Base-by-base conservation (phyloP, 1,140 invertebrate genomes). In the Frieseomelitta varia region DNA sequence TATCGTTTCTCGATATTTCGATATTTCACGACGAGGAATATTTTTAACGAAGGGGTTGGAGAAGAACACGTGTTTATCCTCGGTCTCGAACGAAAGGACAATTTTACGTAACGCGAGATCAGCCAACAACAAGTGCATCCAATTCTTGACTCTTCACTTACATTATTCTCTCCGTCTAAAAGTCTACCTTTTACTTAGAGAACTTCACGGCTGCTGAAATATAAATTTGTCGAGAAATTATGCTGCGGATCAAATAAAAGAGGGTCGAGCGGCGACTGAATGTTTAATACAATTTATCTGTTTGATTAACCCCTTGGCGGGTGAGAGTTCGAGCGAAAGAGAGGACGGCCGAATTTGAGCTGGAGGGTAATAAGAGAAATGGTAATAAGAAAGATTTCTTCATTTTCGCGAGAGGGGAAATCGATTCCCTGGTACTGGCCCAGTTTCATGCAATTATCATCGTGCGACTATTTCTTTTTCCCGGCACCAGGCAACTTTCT, bases 371-470 rank as follows among this genome's bases (percentile, higher is more conserved):
- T 27, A 47, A 47, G 47, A 53, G 63, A 81, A 51, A 19, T 73
- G 19, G 39, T 6, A 39, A 39, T 39, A 4, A 47, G n/a, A 63
- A 30, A n/a, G 78, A 34, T 24, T 53, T 51, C 6, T 24, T 67
- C 51, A 53, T 79, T 34, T 47, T 63, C 47, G 14, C 69, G 21
- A 24, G 6, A 47, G 39, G 8, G 73, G 24, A 65, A 83, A 69
- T 77, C 34, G 81, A 77, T 56, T 77, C 15, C 53, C 51, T 47
- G 24, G 51, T 4, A 34, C 51, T 82, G 81, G 81, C 81, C 73
- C 81, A 83, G 81, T 83, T 83, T 77, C 81, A n/a, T 34, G 11
- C 74, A 83, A 83, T 83, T 83, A 83, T 77, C 81, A 63, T 77
- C 82, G 24, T 27, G 21, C 6, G 39, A 3, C 19, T 84, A 56